phyloP scores from a whole-genome alignment of 2,888 invertebrate genomes.

The Rhabditoides inermis region DNA sequence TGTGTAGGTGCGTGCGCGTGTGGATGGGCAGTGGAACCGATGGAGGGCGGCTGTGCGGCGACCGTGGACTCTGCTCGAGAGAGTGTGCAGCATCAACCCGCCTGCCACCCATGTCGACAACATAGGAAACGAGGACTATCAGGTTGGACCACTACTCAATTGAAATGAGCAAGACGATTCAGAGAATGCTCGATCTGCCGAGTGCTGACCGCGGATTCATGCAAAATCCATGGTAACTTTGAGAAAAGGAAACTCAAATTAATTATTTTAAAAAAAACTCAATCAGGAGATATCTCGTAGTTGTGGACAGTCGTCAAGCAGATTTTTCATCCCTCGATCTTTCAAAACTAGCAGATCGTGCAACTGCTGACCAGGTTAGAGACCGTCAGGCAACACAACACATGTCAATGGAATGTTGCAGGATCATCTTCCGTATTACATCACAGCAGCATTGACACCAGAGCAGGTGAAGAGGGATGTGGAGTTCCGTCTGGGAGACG shows the following conservation, averaged over 20 bases:
- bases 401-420: slow-evolving; percentile 4
- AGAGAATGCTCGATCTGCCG: slow-evolving; percentile 24
- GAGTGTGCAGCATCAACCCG: slow-evolving; percentile 35
- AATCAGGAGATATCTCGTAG: slow-evolving; percentile 31
- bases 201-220: slow-evolving; percentile 11
- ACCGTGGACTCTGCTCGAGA: slow-evolving; percentile 37
- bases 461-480: slow-evolving; percentile 19
- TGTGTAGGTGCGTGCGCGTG: slow-evolving; percentile 28
- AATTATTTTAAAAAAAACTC: neutral
- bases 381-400: neutral
- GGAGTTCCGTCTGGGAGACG: slow-evolving; percentile 39
- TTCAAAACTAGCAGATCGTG: slow-evolving; percentile 28
- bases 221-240: slow-evolving; percentile 19
- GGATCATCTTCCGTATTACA: slow-evolving; percentile 37
- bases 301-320: slow-evolving; percentile 31
- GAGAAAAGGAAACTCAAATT: neutral
- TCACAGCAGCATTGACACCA: slow-evolving; percentile 29
- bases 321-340: slow-evolving; percentile 30
- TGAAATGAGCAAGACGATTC: neutral
- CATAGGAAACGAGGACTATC: slow-evolving; percentile 22
- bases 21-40: slow-evolving; percentile 35
- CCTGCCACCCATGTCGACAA: slow-evolving; percentile 22
- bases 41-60: slow-evolving; percentile 26
- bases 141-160: neutral
- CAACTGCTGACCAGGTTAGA: neutral